These are phyloP conservation scores for Planiliza haematocheilus DNA, from an alignment of 2,113 vertebrate species.

Conservation along the genomic window DNA sequence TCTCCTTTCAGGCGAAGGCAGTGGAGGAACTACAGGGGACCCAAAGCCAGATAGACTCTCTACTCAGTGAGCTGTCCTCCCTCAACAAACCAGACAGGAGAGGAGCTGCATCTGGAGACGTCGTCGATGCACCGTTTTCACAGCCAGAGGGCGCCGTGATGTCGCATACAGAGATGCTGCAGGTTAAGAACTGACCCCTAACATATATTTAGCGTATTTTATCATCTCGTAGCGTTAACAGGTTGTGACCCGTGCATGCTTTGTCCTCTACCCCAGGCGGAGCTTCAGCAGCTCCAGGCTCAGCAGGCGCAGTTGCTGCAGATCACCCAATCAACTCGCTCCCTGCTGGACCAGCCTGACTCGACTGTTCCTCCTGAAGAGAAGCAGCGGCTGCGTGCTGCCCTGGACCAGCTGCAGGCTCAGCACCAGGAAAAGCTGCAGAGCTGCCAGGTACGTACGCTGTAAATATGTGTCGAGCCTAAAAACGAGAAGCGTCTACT, in stretches of 20 bases:
- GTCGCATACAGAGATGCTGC: constrained; percentile 85
- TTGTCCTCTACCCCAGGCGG: constrained; percentile 73
- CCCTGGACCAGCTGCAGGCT: constrained; percentile 84
- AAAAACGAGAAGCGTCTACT: neutral
- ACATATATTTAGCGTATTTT: neutral
- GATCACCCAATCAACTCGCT: constrained; percentile 88
- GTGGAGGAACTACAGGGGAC: constrained; percentile 92
- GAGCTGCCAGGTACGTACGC: constrained; percentile 80
- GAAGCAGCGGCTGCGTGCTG: constrained; percentile 80
- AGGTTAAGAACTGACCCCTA: constrained; percentile 81
- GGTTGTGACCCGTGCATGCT: neutral
- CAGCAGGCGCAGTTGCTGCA: constrained; percentile 92
- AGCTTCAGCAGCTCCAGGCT: constrained; percentile 90
- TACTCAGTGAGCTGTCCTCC: constrained; percentile 82
- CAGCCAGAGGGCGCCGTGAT: constrained; percentile 80
- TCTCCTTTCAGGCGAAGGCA: constrained; percentile 87
- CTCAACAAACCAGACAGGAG: constrained; percentile 53
- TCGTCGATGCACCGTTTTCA: constrained; percentile 41
- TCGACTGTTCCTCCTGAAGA: constrained; percentile 85
- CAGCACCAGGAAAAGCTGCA: constrained; percentile 84
- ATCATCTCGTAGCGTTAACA: neutral
- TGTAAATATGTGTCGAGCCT: neutral
- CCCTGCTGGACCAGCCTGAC: constrained; percentile 89
- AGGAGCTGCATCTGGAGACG: constrained; percentile 29
- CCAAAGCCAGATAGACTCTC: constrained; percentile 87